Evolutionary conservation across 1,140 invertebrate genomes (phyloP), one percentile per base, ranked within the genome.

Genomic region (Helicoverpa zea): DNA sequence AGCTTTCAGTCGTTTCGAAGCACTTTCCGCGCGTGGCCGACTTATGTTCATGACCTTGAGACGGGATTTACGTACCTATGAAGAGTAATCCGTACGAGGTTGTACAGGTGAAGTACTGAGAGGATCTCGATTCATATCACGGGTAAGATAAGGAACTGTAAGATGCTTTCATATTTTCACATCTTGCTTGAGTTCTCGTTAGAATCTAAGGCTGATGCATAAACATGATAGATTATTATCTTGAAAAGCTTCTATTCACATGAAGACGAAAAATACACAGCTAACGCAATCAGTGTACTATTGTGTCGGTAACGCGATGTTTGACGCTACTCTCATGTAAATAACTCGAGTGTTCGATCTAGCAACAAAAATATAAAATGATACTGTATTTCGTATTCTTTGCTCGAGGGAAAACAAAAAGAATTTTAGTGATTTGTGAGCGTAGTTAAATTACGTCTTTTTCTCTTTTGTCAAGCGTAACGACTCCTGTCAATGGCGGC

Each of bases 381-480:
- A 49, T 74, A 49, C 30, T 49, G 23, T 43, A 23, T 75, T 75
- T 49, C 29, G 56, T 59, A 75, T 59, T 58, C 73, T 18, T 43
- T 75, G 12, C 11, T 58, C 54, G n/a, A 29, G 56, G 35, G 29
- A 23, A 75, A 61, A 75, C 29, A 56, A 75, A 75, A 75, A 73
- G 70, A 61, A 61, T 75, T 75, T 75, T 47, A 75, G 73, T 75
- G 73, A 75, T 75, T 75, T 75, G 56, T 75, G 73, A 75, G 35
- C 5, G 73, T 75, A 75, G 73, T 75, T 75, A 75, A 75, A 75
- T 75, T 49, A 75, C 56, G 73, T 75, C 73, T 61, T 75, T 73
- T 75, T 75, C 73, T 61, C 73, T 75, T 75, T 75, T 75, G 56
- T 75, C 73, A 75, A 75, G 35, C 73, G 73, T 59, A 75, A 75